Percentiles rank a stretch among this genome's conserved stretches.
Conservation (phyloP, 2,113 vertebrate genomes). For the Herpetotheres cachinnans region DNA sequence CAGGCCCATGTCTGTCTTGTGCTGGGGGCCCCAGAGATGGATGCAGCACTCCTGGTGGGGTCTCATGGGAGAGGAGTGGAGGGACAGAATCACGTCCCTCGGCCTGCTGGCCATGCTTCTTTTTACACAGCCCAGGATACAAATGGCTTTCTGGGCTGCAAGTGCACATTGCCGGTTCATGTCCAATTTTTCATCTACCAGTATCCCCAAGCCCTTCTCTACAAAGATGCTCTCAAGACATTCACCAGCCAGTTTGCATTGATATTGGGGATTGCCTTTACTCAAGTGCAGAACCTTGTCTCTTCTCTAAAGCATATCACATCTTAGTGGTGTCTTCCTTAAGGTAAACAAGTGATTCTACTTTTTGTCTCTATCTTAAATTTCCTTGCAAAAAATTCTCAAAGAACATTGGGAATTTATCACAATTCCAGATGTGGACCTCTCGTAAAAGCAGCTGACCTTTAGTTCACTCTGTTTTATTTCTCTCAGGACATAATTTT, state of each 20-base stretch:
- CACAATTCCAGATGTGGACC: neutral
- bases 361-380: neutral
- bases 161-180: fast-evolving
- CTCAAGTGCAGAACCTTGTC: neutral
- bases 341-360: neutral
- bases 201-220: neutral
- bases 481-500: neutral
- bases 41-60: neutral
- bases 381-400: neutral
- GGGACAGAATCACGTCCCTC: neutral
- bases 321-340: neutral
- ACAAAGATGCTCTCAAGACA: neutral
- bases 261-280: neutral
- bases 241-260: neutral
- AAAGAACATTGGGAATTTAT: neutral
- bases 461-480: neutral
- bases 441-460: neutral
- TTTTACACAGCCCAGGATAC: too few relatives aligned
- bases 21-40: neutral
- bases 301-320: neutral
- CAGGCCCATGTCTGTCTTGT: too few relatives aligned
- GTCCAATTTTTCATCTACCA: neutral
- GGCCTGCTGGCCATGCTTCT: too few relatives aligned
- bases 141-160: too few relatives aligned
- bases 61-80: neutral